Evolutionary conservation across 2,888 invertebrate genomes (phyloP).

Genomic region (Cosmorhoe ocellata): DNA sequence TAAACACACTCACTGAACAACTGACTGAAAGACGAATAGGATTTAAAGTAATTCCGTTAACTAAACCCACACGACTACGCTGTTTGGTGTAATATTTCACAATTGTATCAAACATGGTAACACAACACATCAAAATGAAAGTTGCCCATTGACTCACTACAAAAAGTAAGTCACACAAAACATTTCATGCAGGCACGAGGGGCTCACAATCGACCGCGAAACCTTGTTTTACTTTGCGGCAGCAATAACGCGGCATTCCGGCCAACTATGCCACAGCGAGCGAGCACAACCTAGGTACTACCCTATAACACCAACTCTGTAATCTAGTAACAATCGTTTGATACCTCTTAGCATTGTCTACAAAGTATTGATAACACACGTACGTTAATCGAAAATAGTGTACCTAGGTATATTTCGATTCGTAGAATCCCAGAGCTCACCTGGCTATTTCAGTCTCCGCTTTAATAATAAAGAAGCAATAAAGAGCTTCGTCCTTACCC

Average conservation of each 20-base stretch:
- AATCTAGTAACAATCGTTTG: constrained; percentile 2
- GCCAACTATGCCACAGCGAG: constrained; percentile 23
- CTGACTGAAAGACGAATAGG: no score
- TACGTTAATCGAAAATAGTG: constrained; percentile 11
- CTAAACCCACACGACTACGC: no score
- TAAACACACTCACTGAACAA: no score
- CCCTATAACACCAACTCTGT: constrained; percentile 11
- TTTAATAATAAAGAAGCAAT: constrained; percentile 80
- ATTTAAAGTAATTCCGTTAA: no score
- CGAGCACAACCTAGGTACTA: constrained; percentile 4
- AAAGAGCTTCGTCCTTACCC: constrained; percentile 78
- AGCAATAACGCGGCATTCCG: constrained; percentile 19
- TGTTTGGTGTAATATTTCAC: no score
- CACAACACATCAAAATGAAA: background rate
- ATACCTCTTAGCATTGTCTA: constrained; percentile 1
- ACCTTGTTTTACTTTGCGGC: constrained; percentile 29
- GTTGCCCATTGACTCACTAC: background rate
- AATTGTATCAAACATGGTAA: no score
- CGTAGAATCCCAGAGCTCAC: constrained; percentile 17
- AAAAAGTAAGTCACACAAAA: constrained; percentile 17
- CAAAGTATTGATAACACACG: constrained; percentile 9
- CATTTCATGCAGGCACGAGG: constrained; percentile 24
- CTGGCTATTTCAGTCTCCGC: constrained; percentile 48
- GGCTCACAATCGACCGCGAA: constrained; percentile 32
- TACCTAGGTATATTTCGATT: constrained; percentile 9